phyloP scores from a whole-genome alignment of 2,888 invertebrate genomes.

The Melieria omissa region DNA sequence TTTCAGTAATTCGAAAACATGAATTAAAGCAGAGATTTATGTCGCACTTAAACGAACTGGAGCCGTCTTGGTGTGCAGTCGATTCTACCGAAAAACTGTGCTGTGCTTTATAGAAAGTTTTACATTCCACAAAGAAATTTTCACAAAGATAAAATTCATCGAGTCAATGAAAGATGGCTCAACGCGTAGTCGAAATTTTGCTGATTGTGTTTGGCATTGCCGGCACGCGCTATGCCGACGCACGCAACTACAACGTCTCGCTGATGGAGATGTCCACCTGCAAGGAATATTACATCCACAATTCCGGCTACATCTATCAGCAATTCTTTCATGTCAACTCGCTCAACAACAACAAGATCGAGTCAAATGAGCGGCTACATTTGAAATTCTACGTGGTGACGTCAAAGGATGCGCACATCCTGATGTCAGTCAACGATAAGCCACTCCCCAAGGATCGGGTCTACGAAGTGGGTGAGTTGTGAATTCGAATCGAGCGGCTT shows the following conservation, averaged over 20 bases:
- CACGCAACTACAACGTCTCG: constrained; percentile 58
- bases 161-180: too few relatives aligned
- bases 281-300: constrained; percentile 69
- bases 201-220: too few relatives aligned
- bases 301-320: constrained; percentile 71
- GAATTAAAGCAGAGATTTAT: too few relatives aligned
- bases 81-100: too few relatives aligned
- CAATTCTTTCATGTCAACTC: constrained; percentile 69
- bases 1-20: too few relatives aligned
- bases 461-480: constrained; percentile 73
- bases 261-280: constrained; percentile 66
- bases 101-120: too few relatives aligned
- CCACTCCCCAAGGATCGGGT: constrained; percentile 70
- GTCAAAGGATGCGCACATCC: constrained; percentile 76
- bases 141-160: too few relatives aligned
- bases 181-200: too few relatives aligned
- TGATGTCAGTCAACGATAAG: constrained; percentile 70
- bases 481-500: neutral
- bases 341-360: constrained; percentile 58
- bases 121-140: too few relatives aligned
- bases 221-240: constrained; percentile 30
- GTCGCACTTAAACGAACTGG: too few relatives aligned
- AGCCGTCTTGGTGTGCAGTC: too few relatives aligned
- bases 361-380: constrained; percentile 63
- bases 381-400: constrained; percentile 77